Evolutionary conservation across 2,113 vertebrate genomes (phyloP).

Genomic region (Ailuropoda melanoleuca): DNA sequence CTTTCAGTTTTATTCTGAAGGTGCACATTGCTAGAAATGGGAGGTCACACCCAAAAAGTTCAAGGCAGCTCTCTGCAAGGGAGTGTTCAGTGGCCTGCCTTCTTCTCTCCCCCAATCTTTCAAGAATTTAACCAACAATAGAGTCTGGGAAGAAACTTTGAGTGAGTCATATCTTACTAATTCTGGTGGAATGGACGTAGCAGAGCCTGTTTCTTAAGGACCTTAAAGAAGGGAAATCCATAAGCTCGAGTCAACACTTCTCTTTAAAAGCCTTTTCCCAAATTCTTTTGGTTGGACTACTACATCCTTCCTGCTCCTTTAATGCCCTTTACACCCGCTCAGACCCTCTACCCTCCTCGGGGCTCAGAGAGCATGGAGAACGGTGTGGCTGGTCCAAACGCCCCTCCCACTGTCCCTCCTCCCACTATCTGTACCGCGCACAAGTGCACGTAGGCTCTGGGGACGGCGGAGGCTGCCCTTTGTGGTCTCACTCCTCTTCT

Average conservation of each 20-base stretch:
- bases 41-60: neutral
- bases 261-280: neutral
- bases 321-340: neutral
- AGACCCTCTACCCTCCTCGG: neutral
- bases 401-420: accelerated
- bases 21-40: neutral
- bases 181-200: neutral
- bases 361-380: neutral
- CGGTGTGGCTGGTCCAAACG: accelerated
- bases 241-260: neutral
- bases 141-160: neutral
- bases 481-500: too few species aligned
- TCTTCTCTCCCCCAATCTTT: neutral
- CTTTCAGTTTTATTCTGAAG: constrained; percentile 19
- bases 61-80: neutral
- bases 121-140: neutral
- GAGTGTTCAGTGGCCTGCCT: neutral
- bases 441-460: accelerated
- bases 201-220: neutral
- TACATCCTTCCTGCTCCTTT: neutral
- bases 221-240: neutral
- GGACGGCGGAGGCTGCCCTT: too few species aligned
- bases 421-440: accelerated
- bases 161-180: neutral
- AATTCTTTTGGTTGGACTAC: neutral